Base-by-base conservation (phyloP, 2,888 invertebrate genomes). In the Euplagia quadripunctaria region DNA sequence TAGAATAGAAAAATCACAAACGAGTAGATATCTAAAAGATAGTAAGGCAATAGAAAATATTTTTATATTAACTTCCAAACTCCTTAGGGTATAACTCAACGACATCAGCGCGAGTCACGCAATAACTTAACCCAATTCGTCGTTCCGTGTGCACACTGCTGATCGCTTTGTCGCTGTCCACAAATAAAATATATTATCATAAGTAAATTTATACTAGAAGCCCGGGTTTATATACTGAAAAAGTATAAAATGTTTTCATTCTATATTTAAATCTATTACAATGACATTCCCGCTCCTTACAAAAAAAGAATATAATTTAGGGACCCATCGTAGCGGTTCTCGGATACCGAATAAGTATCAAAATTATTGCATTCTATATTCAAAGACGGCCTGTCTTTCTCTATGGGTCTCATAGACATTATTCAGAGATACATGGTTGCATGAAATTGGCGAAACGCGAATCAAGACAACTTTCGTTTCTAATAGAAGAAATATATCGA, bases 41-140 rank as follows among this genome's bases (percentile, higher is more conserved):
- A 31, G 61, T 31, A 61, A 20, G 20, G 14, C 55, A 64, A 43
- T 64, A 31, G 49, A 66, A 41, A 4, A 17, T 41, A 31, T 51
- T 66, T 51, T 41, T 51, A 51, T 66, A 20, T 66, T 9, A 41
- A 31, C 20, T 31, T 46, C 5, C 16, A 31, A 72, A 68, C 17
- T 64, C 68, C 72, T 43, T 17, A 11, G 52, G 63, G 64, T 63
- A 66, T 42, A 83, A 82, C 70, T 64, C 43, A 66, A 9, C 17
- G 43, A 77, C 81, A 73, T 75, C 55, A 76, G 16, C 67, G 58
- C 20, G 74, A 78, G 63, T 51, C 31, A 66, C 20, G 9, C 68
- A 9, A 66, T 81, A 78, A 79, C 75, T 78, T 84, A 85, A 85
- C 84, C 84, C 77, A 85, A 78, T 85, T 83, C 76, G 75, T 72